phyloP scores from a whole-genome alignment of 2,797 vertebrate species.

The Peromyscus eremicus region DNA sequence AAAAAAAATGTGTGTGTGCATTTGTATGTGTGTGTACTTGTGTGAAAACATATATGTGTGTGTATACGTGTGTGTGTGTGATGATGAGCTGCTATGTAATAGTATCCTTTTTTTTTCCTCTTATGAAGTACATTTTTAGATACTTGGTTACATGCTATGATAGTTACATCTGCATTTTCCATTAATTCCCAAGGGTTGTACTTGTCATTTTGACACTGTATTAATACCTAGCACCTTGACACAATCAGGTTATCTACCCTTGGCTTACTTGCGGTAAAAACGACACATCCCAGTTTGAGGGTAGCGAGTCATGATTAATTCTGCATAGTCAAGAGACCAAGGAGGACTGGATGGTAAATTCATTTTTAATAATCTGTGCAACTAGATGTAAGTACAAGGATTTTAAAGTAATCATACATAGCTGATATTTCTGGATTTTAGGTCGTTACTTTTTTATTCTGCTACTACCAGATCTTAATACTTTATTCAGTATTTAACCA shows the following conservation, averaged over 20 bases:
- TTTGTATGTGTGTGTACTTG: neutral
- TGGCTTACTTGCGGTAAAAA: conserved; percentile 17
- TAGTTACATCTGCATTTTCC: conserved; percentile 31
- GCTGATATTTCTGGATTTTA: neutral
- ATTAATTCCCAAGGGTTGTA: conserved; percentile 10
- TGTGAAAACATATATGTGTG: neutral
- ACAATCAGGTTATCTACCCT: neutral
- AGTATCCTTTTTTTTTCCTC: conserved; percentile 64
- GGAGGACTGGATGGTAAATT: neutral
- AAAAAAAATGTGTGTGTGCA: neutral
- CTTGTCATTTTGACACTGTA: neutral
- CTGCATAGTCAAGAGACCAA: neutral
- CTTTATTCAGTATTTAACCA: conserved; percentile 25
- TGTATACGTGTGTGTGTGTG: neutral
- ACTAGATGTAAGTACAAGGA: neutral
- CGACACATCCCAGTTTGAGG: neutral
- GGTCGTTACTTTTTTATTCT: conserved; percentile 34
- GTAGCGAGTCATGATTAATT: neutral
- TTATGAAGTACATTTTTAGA: conserved; percentile 57
- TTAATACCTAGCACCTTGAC: neutral
- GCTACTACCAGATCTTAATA: neutral
- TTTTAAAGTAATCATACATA: conserved; percentile 40
- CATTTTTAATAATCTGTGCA: conserved; percentile 30
- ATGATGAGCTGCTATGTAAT: conserved; percentile 15
- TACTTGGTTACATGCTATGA: conserved; percentile 30